Base-by-base conservation (phyloP, 1,140 invertebrate species). In the Phortica variegata region DNA sequence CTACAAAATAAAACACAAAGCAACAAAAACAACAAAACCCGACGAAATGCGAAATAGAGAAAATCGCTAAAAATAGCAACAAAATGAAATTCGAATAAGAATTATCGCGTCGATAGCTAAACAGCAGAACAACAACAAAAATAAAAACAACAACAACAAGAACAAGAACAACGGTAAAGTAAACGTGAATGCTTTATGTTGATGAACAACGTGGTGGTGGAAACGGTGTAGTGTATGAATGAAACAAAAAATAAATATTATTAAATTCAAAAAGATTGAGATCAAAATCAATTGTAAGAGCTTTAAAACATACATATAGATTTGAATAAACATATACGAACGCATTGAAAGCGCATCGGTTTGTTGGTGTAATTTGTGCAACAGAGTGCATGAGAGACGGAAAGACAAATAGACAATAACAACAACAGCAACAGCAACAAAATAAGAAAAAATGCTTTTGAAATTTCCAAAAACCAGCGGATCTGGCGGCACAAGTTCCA, bases 1-100 rank as follows among this genome's bases (percentile, higher is more conserved):
- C n/a, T n/a, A n/a, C n/a, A n/a, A n/a, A n/a, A n/a, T n/a, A n/a
- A n/a, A n/a, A n/a, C n/a, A n/a, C n/a, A n/a, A n/a, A n/a, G n/a
- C n/a, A n/a, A n/a, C n/a, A n/a, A n/a, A n/a, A n/a, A 49, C 2
- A 48, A 16, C 43, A 13, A 45, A 29, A 40, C 21, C 20, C 12
- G 21, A 13, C 31, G 31, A 45, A 20, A 36, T 26, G 3, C 17
- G 32, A 31, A 49, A 58, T 41, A 42, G 45, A 43, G 23, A 44
- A 41, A 29, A 29, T 46, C 50, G 55, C 61, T 63, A 63, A 49
- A 63, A 62, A 62, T 62, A 62, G 61, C 54, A 65, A 65, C 36
- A 65, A 63, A 63, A 58, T 55, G 47, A 61, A 7, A 29, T 7
- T 7, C 26, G 26, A 29, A 29, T 7, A 29, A 29, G 12, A 29